phyloP scores from a whole-genome alignment of 2,888 invertebrate genomes.

The Spialia ferax region DNA sequence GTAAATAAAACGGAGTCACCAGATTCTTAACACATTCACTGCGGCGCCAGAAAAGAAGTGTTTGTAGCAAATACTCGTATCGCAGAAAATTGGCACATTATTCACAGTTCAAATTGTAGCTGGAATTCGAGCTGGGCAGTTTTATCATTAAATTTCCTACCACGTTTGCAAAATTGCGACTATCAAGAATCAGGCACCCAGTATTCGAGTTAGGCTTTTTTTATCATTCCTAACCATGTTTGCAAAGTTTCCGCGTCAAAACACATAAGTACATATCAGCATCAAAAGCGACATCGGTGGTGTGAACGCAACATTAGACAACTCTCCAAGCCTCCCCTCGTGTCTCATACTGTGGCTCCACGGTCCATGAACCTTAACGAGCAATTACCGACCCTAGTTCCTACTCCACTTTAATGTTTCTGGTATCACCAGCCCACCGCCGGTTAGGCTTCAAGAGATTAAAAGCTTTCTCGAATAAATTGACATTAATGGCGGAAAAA shows the following conservation, averaged over 20 bases:
- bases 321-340: slow-evolving; percentile 33
- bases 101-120: too few relatives aligned
- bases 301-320: slow-evolving; percentile 45
- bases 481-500: slow-evolving; percentile 31
- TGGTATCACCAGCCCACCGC: slow-evolving; percentile 39
- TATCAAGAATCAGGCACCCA: too few relatives aligned
- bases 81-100: too few relatives aligned
- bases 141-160: too few relatives aligned
- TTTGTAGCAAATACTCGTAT: too few relatives aligned
- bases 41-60: too few relatives aligned
- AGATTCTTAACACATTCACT: too few relatives aligned
- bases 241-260: slow-evolving; percentile 1
- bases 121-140: too few relatives aligned
- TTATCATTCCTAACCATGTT: background rate
- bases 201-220: too few relatives aligned
- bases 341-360: slow-evolving; percentile 49
- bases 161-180: too few relatives aligned
- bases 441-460: slow-evolving; percentile 44
- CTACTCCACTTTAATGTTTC: slow-evolving; percentile 54
- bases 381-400: slow-evolving; percentile 63
- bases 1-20: too few relatives aligned
- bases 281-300: slow-evolving; percentile 23
- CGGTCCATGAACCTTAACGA: slow-evolving; percentile 79
- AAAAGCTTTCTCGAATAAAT: slow-evolving; percentile 43
- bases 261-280: background rate